Base-by-base conservation (phyloP, 2,888 invertebrate species). In the Heliconius aoede region DNA sequence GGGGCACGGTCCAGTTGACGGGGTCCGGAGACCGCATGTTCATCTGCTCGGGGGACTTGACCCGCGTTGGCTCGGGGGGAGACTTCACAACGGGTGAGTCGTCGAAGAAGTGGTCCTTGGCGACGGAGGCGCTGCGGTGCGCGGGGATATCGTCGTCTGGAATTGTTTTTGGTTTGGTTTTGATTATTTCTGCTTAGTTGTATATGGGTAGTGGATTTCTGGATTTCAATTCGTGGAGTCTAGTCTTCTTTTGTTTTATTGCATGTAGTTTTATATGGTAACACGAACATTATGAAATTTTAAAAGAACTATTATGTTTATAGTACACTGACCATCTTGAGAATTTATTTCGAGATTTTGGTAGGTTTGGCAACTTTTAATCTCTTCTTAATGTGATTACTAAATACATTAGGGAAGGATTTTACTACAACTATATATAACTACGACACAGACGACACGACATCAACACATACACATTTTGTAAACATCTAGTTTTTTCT, bases 1-100 rank as follows among this genome's bases (percentile, higher is more conserved):
- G 95, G 74, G 98, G 98, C 79, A 98, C 98, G 72, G 98, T 98
- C 98, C 98, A 98, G 93, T 98, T 98, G 85, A 98, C 98, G 73
- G 98, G 98, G 93, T 98, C 98, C 21, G 98, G 98, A 28, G 98
- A 98, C 83, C 98, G 96, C 97, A 98, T 97, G 89, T 98, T 96
- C 92, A 98, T 97, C 90, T 98, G 97, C 88, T 98, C 98, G 1
- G 98, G 98, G 18, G 98, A 98, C 92, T 98, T 98, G 79, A 98
- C 98, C 86, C 98, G 95, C 67, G 98, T 98, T 65, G 98, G 98
- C 87, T 98, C 98, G 68, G 98, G 98, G 0, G 98, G 98, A 28
- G 98, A 98, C 91, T 98, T 98, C 40, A 98, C 97, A 83, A 98
- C 96, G 0, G 95, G 95, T 0, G 95, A 93, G 83, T 95, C 94